Percentiles rank a stretch among this genome's conserved stretches.
Conservation (phyloP, 2,113 vertebrate species). For the Regulus satrapa region DNA sequence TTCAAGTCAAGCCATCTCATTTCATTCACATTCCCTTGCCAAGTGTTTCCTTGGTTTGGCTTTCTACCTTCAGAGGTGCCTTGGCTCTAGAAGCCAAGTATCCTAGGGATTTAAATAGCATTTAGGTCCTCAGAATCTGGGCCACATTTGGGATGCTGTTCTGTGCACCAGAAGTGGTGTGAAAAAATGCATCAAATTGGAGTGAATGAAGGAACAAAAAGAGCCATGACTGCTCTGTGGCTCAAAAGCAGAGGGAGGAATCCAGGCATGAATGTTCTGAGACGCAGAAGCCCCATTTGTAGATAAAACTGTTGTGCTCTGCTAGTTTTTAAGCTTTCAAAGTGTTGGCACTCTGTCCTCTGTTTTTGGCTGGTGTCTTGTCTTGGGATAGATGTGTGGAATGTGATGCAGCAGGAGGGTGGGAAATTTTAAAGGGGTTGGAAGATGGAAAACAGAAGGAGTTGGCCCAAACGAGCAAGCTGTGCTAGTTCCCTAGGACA, state of each 20-base stretch:
- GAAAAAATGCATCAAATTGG: background rate
- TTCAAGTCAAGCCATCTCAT: background rate
- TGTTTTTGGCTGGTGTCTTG: background rate
- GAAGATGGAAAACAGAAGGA: conserved; percentile 16
- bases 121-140: background rate
- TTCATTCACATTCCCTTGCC: background rate
- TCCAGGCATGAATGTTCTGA: background rate
- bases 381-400: background rate
- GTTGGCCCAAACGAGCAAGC: background rate
- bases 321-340: background rate
- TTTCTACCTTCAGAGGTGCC: background rate
- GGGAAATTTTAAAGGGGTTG: background rate
- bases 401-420: background rate
- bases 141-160: background rate
- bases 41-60: background rate
- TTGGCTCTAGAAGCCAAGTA: background rate
- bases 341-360: background rate
- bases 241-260: background rate
- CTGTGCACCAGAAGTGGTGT: background rate
- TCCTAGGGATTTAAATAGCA: background rate
- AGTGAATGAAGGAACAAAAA: background rate
- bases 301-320: background rate
- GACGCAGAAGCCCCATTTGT: background rate
- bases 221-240: background rate
- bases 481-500: background rate